A percentile compares a stretch with the other conserved stretches of the same genome.
These are phyloP conservation scores for Gallinago paraguaiae DNA, from an alignment of 2,113 vertebrate species.

Conservation along the genomic window DNA sequence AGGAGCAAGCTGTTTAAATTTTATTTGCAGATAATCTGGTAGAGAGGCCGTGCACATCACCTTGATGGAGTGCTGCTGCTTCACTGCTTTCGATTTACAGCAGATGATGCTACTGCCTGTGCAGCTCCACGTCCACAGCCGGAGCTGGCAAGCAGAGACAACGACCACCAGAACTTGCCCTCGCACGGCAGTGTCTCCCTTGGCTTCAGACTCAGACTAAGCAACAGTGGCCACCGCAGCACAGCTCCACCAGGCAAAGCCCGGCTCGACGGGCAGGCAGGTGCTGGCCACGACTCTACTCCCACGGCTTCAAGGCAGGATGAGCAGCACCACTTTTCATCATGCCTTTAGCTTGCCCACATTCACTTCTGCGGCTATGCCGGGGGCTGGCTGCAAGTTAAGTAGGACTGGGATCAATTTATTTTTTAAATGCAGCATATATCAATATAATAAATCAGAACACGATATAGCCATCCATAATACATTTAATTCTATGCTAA, in stretches of 20 bases:
- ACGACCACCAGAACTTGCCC: neutral
- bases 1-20: neutral
- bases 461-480: neutral
- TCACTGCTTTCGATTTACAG: neutral
- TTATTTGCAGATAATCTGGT: neutral
- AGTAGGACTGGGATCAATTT: neutral
- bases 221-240: accelerated
- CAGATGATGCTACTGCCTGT: neutral
- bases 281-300: accelerated
- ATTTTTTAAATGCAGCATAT: too few relatives aligned
- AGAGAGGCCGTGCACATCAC: neutral
- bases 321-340: neutral
- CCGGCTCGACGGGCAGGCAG: neutral
- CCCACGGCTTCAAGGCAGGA: neutral
- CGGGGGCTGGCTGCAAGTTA: neutral
- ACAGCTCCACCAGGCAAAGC: accelerated
- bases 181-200: neutral
- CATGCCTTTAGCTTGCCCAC: neutral
- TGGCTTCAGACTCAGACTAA: neutral
- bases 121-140: neutral
- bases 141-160: neutral
- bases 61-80: neutral
- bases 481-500: neutral
- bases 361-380: neutral
- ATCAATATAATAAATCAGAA: neutral